These are phyloP conservation scores for Hypanus sabinus DNA, from an alignment of 2,113 vertebrate species.

Conservation along the genomic window DNA sequence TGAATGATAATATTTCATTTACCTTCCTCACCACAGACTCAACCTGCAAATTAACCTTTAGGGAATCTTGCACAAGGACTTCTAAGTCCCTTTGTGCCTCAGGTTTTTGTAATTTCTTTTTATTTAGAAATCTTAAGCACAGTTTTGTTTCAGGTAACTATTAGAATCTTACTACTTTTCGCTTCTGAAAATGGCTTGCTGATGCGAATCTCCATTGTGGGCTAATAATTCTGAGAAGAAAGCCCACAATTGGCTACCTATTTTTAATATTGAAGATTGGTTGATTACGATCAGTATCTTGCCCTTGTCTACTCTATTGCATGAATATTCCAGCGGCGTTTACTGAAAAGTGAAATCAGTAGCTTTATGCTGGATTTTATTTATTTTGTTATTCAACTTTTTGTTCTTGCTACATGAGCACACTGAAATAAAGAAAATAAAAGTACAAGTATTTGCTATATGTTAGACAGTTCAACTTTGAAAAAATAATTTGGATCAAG, in stretches of 20 bases:
- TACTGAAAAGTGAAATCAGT: neutral
- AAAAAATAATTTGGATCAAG: neutral
- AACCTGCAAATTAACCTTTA: too few species aligned
- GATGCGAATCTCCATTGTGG: neutral
- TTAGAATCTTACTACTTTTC: neutral
- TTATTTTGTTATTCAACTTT: neutral
- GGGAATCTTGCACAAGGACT: too few species aligned
- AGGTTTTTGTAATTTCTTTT: too few species aligned
- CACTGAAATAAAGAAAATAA: neutral
- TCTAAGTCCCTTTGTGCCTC: too few species aligned
- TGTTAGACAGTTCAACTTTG: neutral
- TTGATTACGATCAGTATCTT: neutral
- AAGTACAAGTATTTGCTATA: neutral
- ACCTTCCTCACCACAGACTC: too few species aligned
- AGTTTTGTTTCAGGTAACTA: neutral
- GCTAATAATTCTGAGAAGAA: neutral
- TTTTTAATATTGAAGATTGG: neutral
- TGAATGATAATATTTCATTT: too few species aligned
- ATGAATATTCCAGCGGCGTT: neutral
- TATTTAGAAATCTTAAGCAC: neutral
- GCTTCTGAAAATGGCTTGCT: neutral
- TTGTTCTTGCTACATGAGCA: neutral
- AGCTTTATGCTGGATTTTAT: neutral
- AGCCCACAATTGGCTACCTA: neutral
- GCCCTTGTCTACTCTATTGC: neutral